phyloP scores from a whole-genome alignment of 1,140 invertebrate species.

The Trissolcus basalis region DNA sequence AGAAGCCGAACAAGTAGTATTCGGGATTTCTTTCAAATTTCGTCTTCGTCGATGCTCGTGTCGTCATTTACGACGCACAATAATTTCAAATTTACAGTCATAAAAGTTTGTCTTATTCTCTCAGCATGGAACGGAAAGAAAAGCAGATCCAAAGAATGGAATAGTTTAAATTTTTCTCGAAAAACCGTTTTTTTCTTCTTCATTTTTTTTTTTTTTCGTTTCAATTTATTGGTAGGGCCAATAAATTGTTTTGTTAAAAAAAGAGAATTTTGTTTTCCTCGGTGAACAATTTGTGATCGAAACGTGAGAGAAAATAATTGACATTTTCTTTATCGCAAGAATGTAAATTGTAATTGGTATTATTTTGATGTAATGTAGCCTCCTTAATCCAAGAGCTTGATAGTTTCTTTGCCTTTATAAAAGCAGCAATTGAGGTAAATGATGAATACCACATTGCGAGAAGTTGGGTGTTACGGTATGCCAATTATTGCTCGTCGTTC shows the following conservation, averaged over 20 bases:
- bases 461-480: slow-evolving; percentile 36
- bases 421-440: slow-evolving; percentile 30
- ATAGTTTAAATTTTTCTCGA: slow-evolving; percentile 16
- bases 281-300: too few species aligned
- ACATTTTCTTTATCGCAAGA: too few species aligned
- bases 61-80: slow-evolving; percentile 25
- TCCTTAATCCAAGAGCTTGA: neutral
- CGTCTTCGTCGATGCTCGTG: neutral
- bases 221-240: slow-evolving; percentile 2
- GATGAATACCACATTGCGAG: slow-evolving; percentile 38
- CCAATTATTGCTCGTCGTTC: slow-evolving; percentile 35
- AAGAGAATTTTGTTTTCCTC: too few species aligned
- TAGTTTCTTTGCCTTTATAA: slow-evolving; percentile 22
- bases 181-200: slow-evolving; percentile 12
- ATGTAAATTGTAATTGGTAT: too few species aligned
- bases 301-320: neutral
- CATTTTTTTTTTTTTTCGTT: too few species aligned
- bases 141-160: slow-evolving; percentile 3
- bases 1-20: slow-evolving; percentile 6
- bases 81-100: slow-evolving; percentile 26
- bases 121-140: slow-evolving; percentile 8
- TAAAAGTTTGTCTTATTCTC: slow-evolving; percentile 8
- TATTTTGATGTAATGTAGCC: too few species aligned
- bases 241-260: neutral
- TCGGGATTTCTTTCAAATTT: slow-evolving; percentile 6